Conservation (phyloP, 2,888 invertebrate species). For the Saturnia japonica region DNA sequence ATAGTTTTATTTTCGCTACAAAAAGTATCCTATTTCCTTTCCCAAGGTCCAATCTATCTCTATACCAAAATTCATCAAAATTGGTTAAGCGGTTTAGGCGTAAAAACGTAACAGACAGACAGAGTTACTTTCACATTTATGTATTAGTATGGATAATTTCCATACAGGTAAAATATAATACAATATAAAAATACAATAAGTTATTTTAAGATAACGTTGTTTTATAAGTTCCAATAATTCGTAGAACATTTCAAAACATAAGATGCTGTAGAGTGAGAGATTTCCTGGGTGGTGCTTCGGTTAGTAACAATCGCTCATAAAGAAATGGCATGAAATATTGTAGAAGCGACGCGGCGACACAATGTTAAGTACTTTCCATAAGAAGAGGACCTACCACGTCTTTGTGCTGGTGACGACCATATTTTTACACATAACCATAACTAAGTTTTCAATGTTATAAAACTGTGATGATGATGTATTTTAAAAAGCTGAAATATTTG, state of each 20-base stretch:
- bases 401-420: not conserved
- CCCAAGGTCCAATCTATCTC: too few relatives aligned
- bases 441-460: not conserved
- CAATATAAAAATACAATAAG: not conserved
- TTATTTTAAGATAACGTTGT: not conserved
- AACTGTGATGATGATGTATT: not conserved
- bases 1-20: too few relatives aligned
- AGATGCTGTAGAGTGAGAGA: not conserved
- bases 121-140: too few relatives aligned
- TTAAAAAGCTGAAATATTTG: not conserved
- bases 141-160: too few relatives aligned
- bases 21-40: too few relatives aligned
- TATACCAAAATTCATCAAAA: too few relatives aligned
- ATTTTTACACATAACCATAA: not conserved
- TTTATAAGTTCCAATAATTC: conserved; percentile 2
- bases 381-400: not conserved
- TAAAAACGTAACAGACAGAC: too few relatives aligned
- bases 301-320: conserved; percentile 14
- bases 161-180: not conserved
- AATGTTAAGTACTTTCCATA: conserved; percentile 8
- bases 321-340: not conserved
- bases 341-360: not conserved
- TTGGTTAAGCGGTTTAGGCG: too few relatives aligned
- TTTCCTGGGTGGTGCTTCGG: conserved; percentile 13
- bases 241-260: conserved; percentile 9